Conservation (phyloP, 2,113 vertebrate genomes). For the Passer domesticus region DNA sequence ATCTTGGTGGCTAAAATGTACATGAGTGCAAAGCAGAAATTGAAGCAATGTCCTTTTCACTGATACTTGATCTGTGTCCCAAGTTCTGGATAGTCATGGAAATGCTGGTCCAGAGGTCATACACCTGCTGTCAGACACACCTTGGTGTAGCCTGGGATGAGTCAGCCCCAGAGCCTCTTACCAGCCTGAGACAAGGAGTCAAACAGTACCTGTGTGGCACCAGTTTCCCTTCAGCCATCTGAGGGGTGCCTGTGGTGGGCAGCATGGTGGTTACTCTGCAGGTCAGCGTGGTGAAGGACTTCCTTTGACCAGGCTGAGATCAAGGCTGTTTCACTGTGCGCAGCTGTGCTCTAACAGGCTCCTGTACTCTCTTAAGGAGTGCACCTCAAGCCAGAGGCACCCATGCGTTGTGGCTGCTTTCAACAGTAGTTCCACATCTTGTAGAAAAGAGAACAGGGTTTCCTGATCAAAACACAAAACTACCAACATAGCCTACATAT, state of each 20-base stretch:
- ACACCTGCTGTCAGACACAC: neutral
- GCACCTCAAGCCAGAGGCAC: neutral
- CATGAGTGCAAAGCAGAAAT: neutral
- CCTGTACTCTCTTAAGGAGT: neutral
- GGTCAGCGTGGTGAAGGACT: neutral
- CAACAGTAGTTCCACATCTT: neutral
- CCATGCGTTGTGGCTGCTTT: neutral
- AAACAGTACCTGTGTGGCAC: neutral
- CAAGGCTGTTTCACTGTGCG: accelerated
- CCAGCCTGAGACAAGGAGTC: accelerated
- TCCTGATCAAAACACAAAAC: neutral
- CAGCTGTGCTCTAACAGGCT: neutral
- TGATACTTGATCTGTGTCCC: neutral
- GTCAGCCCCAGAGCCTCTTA: neutral
- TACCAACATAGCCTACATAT: neutral
- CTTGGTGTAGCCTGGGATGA: neutral
- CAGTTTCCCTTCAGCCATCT: neutral
- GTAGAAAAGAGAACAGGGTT: neutral
- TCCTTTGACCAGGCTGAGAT: neutral
- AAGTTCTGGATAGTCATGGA: neutral
- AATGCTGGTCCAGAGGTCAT: neutral
- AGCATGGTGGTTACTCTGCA: neutral
- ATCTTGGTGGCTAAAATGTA: neutral
- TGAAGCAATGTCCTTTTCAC: neutral
- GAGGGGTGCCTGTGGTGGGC: neutral